Evolutionary conservation across 2,797 vertebrate genomes (phyloP), one percentile per base, ranked within the genome.

Genomic region (Anabas testudineus): DNA sequence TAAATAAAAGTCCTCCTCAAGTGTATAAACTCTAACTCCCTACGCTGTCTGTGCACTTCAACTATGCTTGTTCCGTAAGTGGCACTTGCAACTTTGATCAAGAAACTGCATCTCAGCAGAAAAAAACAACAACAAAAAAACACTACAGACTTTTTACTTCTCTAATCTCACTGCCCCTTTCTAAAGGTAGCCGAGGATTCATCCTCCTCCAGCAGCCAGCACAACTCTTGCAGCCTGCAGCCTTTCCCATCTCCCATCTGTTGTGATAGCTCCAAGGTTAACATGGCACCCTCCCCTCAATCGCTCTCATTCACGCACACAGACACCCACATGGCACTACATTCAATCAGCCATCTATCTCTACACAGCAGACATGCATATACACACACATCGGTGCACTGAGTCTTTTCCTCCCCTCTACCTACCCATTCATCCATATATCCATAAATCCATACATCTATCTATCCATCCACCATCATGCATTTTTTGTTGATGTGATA

Each of bases 181-280:
- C 75, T 59, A 80, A 74, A 80, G 81, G 75, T 54, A 71, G 74
- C 67, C 21, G 26, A 76, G 72, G 62, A 79, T 78, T 73, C 74
- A 59, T 83, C 80, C 64, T 80, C 74, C 68, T 81, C 74, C 78
- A 77, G 85, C 87, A 75, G 68, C 78, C 63, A 70, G 58, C 67
- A 71, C 71, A 76, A 81, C 72, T 74, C 78, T 86, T 22, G n/a
- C 67, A 86, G 80, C 63, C 83, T 72, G 74, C 68, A 59, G 83
- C 81, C 82, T 84, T 77, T 79, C 78, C 89, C 93, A 93, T 90
- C 84, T 93, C 94, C 95, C 95, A 96, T 96, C 95, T 96, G 95
- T 90, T 92, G 92, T 93, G 94, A 94, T 92, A 94, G 91, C 91
- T 94, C 89, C 91, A 94, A 90, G 94, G 95, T 96, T 96, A 95